phyloP scores from a whole-genome alignment of 2,797 vertebrate species.

The Anguilla megastoma region DNA sequence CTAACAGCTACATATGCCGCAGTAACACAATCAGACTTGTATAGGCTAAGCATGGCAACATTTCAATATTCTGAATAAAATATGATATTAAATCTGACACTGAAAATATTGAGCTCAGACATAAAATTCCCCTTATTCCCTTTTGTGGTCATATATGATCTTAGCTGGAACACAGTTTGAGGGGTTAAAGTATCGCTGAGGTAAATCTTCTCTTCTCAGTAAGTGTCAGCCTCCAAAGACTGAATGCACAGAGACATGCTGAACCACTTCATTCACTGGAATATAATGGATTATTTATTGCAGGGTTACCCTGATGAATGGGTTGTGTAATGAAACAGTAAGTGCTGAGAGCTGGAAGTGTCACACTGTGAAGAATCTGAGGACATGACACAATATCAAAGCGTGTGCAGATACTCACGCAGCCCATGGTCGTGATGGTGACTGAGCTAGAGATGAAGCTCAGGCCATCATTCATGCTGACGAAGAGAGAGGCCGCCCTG shows the following conservation, averaged over 20 bases:
- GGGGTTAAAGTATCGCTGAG: not conserved
- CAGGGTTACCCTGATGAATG: constrained; percentile 1
- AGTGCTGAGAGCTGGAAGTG: not conserved
- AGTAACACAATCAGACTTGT: not conserved
- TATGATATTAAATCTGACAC: not conserved
- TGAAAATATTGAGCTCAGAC: not conserved
- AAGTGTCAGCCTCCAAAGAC: not conserved
- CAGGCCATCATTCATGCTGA: constrained; percentile 97
- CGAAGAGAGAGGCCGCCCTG: constrained; percentile 93
- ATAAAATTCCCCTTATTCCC: not conserved
- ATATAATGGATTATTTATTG: not conserved
- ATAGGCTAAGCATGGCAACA: not conserved
- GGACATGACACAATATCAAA: not conserved
- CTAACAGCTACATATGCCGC: not conserved
- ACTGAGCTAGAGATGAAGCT: constrained; percentile 98
- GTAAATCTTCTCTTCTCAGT: not conserved
- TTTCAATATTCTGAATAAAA: not conserved
- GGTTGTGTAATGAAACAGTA: not conserved
- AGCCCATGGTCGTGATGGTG: constrained; percentile 94
- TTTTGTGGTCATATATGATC: not conserved
- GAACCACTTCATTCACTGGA: not conserved
- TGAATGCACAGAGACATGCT: not conserved
- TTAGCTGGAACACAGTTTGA: not conserved
- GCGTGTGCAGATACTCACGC: constrained; percentile 78
- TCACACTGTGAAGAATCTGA: not conserved